Conservation (phyloP, 2,113 vertebrate genomes). For the Nibea coibor region DNA sequence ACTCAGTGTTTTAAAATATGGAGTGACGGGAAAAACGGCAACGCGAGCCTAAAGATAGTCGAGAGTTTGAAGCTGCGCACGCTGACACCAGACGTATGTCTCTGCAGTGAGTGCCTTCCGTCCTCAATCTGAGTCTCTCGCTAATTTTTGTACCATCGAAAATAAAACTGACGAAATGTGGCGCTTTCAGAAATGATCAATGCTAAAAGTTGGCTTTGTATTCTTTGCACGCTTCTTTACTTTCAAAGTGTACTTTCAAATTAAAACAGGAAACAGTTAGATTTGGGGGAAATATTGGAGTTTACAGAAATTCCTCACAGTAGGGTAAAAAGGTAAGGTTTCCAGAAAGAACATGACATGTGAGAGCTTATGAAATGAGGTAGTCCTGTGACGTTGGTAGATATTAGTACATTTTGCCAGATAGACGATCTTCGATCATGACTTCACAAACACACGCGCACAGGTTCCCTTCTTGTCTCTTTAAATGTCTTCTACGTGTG, state of each 20-base stretch:
- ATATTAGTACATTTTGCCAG: background rate
- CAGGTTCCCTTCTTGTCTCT: background rate
- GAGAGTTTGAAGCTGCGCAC: constrained; percentile 11
- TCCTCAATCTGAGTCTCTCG: background rate
- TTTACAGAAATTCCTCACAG: background rate
- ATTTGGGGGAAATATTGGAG: background rate
- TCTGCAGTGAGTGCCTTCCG: background rate
- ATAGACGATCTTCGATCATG: background rate
- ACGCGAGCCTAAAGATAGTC: background rate
- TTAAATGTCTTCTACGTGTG: background rate
- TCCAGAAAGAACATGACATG: no score
- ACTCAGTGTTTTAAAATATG: background rate
- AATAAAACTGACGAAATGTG: no score
- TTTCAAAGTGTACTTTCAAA: background rate
- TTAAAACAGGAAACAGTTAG: background rate
- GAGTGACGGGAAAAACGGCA: background rate
- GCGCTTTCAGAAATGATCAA: no score
- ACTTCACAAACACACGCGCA: background rate
- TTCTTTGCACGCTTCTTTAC: background rate
- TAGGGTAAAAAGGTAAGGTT: no score
- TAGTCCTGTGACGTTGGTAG: background rate
- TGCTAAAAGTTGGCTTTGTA: background rate
- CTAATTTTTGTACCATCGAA: no score
- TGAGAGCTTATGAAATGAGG: background rate
- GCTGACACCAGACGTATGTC: background rate